phyloP scores from a whole-genome alignment of 2,888 invertebrate species.

The Leptopilina myrica region DNA sequence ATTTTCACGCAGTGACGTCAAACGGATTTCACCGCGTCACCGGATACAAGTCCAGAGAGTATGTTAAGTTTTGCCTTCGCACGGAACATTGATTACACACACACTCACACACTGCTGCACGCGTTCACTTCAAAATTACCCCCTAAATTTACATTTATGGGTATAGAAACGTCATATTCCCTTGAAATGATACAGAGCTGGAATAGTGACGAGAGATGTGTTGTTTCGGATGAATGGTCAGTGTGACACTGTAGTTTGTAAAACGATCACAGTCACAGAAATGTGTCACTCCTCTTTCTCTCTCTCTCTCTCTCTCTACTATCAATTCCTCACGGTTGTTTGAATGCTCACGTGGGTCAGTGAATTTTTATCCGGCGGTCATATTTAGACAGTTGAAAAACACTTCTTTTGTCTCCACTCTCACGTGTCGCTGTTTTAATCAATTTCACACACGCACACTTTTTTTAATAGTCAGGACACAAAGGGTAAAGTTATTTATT shows the following conservation, averaged over 20 bases:
- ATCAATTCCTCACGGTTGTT: background rate
- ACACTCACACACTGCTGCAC: background rate
- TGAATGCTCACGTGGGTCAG: background rate
- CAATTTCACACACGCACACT: background rate
- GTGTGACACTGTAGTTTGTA: conserved; percentile 7
- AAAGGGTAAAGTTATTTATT: background rate
- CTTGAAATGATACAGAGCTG: too few species aligned
- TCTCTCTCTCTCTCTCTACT: background rate
- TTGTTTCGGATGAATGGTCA: conserved; percentile 6
- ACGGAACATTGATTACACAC: background rate
- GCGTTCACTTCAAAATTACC: background rate
- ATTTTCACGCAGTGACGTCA: conserved; percentile 63
- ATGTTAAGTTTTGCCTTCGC: conserved; percentile 41
- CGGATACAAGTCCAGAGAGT: conserved; percentile 23
- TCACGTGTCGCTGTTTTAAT: background rate
- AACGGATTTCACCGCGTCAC: conserved; percentile 41
- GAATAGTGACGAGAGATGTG: background rate
- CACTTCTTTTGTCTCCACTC: conserved; percentile 10
- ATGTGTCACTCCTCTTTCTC: background rate
- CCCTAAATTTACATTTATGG: background rate
- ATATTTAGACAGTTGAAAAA: background rate
- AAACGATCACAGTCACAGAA: background rate
- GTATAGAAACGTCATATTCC: background rate
- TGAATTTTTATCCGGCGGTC: background rate
- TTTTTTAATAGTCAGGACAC: background rate